Evolutionary conservation across 2,888 invertebrate genomes (phyloP), one percentile per base, ranked within the genome.

Genomic region (Syrista parreyssii): DNA sequence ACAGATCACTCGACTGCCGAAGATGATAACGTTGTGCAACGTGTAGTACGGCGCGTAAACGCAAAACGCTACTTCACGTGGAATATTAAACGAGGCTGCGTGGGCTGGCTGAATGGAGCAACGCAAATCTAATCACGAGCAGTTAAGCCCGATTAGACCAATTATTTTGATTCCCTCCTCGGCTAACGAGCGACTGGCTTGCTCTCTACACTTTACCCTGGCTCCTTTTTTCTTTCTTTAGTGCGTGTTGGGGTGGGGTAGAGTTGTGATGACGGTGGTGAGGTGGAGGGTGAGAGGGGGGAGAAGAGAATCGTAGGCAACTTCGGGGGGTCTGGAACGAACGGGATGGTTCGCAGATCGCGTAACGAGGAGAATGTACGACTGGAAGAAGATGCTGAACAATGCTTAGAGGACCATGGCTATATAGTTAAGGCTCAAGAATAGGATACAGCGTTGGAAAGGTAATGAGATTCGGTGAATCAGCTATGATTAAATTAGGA

Each of bases 61-160:
- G 55, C 55, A 55, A 55, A 55, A 33, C 71, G 71, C 31, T 71
- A 71, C 33, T 71, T 33, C 32, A 71, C 71, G 71, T 71, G 71
- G 71, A 71, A 31, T 76, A 82, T 78, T 84, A 86, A 88, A 89
- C 83, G 84, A 88, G 84, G 85, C 82, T 87, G 88, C 88, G 88
- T 88, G 86, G 88, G 88, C 84, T 78, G 86, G 75, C 83, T 80
- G 83, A 87, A 86, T 84, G 80, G 87, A 87, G 86, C 89, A 88
- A 87, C 86, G 88, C 89, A 90, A 91, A 91, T 91, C 89, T 90
- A 91, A 91, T 91, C 89, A 88, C 86, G 82, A 86, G 86, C 83
- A 88, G 89, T 91, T 91, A 88, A 91, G 90, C 86, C 82, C 85
- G 89, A 90, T 91, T 91, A 90, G 89, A 86, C 88, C 89, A 91